Conservation (phyloP, 1,140 invertebrate genomes). For the Conopomorpha cramerella region DNA sequence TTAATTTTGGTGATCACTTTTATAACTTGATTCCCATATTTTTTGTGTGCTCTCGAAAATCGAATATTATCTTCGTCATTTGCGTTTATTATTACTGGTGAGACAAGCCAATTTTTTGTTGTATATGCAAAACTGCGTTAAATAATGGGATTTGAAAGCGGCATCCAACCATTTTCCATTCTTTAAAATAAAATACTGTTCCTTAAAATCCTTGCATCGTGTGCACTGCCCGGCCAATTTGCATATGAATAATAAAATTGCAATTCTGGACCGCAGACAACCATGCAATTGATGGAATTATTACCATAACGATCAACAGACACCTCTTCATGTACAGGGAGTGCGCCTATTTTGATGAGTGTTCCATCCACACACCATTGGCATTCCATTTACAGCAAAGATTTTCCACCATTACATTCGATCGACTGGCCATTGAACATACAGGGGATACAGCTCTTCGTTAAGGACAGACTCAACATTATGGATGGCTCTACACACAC, state of each 20-base stretch:
- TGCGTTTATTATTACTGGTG: not conserved
- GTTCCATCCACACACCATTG: slow-evolving; percentile 5
- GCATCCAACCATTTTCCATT: slow-evolving; percentile 4
- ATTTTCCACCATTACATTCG: not conserved
- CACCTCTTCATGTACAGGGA: slow-evolving; percentile 9
- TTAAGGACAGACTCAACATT: not conserved
- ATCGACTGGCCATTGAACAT: not conserved
- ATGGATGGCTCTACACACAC: not conserved
- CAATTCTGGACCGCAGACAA: slow-evolving; percentile 15
- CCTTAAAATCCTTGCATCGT: slow-evolving; percentile 16
- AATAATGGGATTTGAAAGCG: not conserved
- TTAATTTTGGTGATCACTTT: too few relatives aligned
- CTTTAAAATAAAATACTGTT: slow-evolving; percentile 7
- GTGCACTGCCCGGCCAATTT: slow-evolving; percentile 13
- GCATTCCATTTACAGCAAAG: not conserved
- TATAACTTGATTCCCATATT: too few relatives aligned
- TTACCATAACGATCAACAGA: slow-evolving; percentile 17
- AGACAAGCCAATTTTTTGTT: not conserved
- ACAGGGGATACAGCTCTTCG: not conserved
- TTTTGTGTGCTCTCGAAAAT: not conserved
- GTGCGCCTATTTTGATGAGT: slow-evolving; percentile 15
- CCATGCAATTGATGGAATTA: slow-evolving; percentile 16
- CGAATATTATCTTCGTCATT: not conserved
- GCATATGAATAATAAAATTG: slow-evolving; percentile 14
- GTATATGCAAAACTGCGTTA: not conserved